Percentiles rank a stretch among this genome's conserved stretches.
phyloP scores from a whole-genome alignment of 2,113 vertebrate species.

The Sander lucioperca region DNA sequence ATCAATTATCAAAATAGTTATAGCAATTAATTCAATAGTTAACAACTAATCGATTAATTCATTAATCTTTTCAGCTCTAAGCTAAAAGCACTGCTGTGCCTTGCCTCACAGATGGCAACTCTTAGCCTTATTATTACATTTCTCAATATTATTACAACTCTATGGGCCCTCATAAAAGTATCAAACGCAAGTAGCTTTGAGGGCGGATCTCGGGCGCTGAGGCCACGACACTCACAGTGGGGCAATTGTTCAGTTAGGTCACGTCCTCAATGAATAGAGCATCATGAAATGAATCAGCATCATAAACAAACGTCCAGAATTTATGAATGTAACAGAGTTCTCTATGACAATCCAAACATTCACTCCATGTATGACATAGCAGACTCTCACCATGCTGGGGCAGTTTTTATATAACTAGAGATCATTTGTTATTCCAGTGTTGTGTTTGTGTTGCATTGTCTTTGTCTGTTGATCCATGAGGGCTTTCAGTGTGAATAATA shows the following conservation, averaged over 20 bases:
- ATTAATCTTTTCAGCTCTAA: no score
- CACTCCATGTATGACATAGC: neutral
- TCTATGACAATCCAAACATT: neutral
- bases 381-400: neutral
- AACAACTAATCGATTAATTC: no score
- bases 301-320: neutral
- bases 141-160: no score
- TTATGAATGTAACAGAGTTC: neutral
- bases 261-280: constrained; percentile 5
- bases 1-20: no score
- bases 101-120: no score
- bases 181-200: no score
- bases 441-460: neutral
- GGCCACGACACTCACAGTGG: constrained; percentile 1
- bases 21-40: no score
- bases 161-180: no score
- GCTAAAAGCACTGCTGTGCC: no score
- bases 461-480: neutral
- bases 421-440: neutral
- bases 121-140: no score
- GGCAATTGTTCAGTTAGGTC: constrained; percentile 34
- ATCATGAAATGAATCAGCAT: neutral
- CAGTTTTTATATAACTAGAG: neutral
- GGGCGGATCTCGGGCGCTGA: neutral
- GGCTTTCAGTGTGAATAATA: neutral